Base-by-base conservation (phyloP, 2,888 invertebrate genomes). In the Parnassius smintheus region DNA sequence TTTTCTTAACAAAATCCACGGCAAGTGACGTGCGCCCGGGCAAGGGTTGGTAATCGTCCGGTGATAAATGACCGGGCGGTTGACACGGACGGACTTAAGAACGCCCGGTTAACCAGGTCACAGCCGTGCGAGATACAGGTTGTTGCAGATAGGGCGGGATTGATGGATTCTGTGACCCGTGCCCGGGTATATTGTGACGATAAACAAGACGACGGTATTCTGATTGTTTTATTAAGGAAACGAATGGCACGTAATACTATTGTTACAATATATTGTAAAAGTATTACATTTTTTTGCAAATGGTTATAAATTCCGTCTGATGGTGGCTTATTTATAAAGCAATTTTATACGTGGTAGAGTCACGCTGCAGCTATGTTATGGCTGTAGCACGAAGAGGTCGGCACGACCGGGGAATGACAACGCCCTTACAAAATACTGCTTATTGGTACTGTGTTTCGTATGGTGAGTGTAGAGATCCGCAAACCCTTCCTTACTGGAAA, bases 21-120 rank as follows among this genome's bases (percentile, higher is more conserved):
- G 65, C 68, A 65, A 72, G 73, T 70, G 77, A 78, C 79, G 77
- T 74, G 74, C 74, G 65, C 72, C 70, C 70, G 72, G 79, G 73
- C 78, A 82, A 84, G 85, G 84, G 86, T 84, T 82, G 77, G 81
- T 82, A 84, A 85, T 80, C 84, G 83, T 76, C 81, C 75, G 65
- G 80, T 88, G 86, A 88, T 85, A 86, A 88, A 88, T 83, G 87
- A 81, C 78, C 77, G 75, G 72, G 46, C 74, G 79, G 78, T 72
- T 77, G 77, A 78, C 80, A 73, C 68, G 70, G 72, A 74, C 75
- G 76, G 82, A 76, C 82, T 80, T 77, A 74, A 72, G 78, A 75
- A 73, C 70, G 71, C 65, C 74, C 74, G 75, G 82, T 79, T 81
- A 85, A 81, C 85, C 82, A 82, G 86, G 85, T 83, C 84, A 80